Base-by-base conservation (phyloP, 2,888 invertebrate genomes). In the Lobophora halterata region DNA sequence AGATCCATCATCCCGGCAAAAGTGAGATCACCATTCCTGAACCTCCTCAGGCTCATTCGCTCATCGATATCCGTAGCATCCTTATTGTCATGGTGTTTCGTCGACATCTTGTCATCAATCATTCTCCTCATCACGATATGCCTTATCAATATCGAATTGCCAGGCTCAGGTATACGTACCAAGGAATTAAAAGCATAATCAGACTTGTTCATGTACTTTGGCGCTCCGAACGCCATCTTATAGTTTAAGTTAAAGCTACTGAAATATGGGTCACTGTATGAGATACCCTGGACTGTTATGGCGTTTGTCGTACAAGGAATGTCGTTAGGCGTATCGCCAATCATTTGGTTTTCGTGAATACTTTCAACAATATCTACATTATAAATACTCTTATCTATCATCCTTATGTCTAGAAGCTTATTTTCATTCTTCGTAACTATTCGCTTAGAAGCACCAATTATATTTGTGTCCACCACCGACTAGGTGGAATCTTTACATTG, bases 281-380 rank as follows among this genome's bases (percentile, higher is more conserved):
- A 87, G 88, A 88, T 88, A 88, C 88, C 88, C 88, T 88, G 88
- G 88, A 88, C 88, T 88, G 86, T 88, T 88, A 88, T 88, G 88
- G 88, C 88, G 87, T 88, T 86, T 83, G 85, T 88, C 76, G 71
- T 82, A 87, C 86, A 87, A 88, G 88, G 88, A 88, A 88, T 88
- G 88, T 83, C 80, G 77, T 83, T 80, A 79, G 88, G 88, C 88
- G 79, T 85, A 64, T 79, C 80, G 88, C 88, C 88, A 79, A 87
- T 86, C 86, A 86, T 88, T 88, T 88, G 88, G 88, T 88, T 87
- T 85, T 81, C 85, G 88, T 83, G 88, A 87, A 87, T 86, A 83
- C 86, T 86, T 85, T 85, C 86, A 86, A 88, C 85, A 85, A 86
- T 79, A 72, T 85, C 80, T 85, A 86, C 80, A 82, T 83, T 82